Conservation (phyloP, 2,888 invertebrate species). For the Mellilla xanthometata region DNA sequence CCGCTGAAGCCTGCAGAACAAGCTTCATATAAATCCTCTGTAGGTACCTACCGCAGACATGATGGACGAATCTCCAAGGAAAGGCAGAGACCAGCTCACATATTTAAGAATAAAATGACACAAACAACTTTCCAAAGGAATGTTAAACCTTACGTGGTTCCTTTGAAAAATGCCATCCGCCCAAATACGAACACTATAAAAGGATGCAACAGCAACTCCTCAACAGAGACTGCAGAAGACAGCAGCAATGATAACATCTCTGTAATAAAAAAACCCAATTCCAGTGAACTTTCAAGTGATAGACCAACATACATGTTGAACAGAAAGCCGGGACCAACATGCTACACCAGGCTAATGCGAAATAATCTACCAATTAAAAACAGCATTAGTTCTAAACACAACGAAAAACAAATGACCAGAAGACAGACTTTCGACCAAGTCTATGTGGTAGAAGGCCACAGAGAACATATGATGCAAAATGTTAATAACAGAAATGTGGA, state of each 20-base stretch:
- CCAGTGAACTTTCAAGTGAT: too few relatives aligned
- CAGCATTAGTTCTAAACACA: too few relatives aligned
- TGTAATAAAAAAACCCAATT: too few relatives aligned
- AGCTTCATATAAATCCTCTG: slow-evolving; percentile 30
- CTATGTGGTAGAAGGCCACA: too few relatives aligned
- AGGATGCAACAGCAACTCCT: slow-evolving; percentile 4
- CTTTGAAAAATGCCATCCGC: neutral
- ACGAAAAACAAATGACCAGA: too few relatives aligned
- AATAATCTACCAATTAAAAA: too few relatives aligned
- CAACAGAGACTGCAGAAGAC: slow-evolving; percentile 10
- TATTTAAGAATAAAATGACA: neutral
- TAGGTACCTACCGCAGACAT: slow-evolving; percentile 39
- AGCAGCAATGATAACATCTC: neutral
- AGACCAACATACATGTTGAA: too few relatives aligned
- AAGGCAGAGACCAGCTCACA: neutral
- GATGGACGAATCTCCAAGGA: slow-evolving; percentile 53
- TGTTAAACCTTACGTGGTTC: neutral
- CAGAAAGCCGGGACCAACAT: too few relatives aligned
- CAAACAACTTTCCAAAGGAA: neutral
- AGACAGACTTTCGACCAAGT: too few relatives aligned
- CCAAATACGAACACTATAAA: neutral
- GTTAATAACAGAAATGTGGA: too few relatives aligned
- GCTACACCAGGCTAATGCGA: too few relatives aligned
- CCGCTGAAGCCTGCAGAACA: slow-evolving; percentile 39
- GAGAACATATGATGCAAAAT: too few relatives aligned